Evolutionary conservation across 1,140 invertebrate species (phyloP).

Genomic region (Pollicipes pollicipes): DNA sequence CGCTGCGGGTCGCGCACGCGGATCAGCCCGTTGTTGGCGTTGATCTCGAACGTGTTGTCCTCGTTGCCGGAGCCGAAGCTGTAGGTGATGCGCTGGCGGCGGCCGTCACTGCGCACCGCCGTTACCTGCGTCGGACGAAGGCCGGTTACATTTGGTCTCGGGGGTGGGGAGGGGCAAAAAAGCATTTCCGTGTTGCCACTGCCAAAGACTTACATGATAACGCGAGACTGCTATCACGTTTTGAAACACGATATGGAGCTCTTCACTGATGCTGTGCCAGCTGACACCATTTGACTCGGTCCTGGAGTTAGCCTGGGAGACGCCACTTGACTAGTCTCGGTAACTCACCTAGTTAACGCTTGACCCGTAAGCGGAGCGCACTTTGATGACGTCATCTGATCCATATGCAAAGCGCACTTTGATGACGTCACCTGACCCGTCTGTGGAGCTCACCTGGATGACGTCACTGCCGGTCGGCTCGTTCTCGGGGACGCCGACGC

Average conservation of each 20-base stretch:
- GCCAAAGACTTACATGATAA: too few relatives aligned
- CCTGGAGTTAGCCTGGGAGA: too few relatives aligned
- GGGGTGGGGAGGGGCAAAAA: too few relatives aligned
- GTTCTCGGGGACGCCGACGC: constrained; percentile 56
- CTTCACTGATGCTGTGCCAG: too few relatives aligned
- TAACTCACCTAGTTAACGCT: constrained; percentile 43
- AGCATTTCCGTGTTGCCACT: too few relatives aligned
- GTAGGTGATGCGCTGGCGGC: constrained; percentile 59
- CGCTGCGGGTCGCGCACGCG: constrained; percentile 50
- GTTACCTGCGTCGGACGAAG: constrained; percentile 33
- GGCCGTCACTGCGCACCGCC: constrained; percentile 61
- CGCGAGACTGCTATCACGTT: too few relatives aligned
- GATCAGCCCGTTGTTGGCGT: constrained; percentile 55
- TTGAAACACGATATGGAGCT: too few relatives aligned
- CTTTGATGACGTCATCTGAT: constrained; percentile 48
- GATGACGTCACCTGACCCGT: constrained; percentile 49
- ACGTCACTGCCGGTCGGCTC: constrained; percentile 47
- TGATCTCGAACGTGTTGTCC: constrained; percentile 59
- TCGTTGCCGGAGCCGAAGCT: constrained; percentile 76
- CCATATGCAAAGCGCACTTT: constrained; percentile 31
- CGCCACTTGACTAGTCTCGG: constrained; percentile 44
- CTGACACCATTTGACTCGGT: too few relatives aligned
- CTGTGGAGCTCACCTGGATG: constrained; percentile 32
- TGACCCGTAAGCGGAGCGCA: constrained; percentile 57
- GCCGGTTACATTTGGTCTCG: background rate